A percentile compares a stretch with the other conserved stretches of the same genome.
Conservation (phyloP, 1,140 invertebrate genomes). For the Alviniconcha marisindica region DNA sequence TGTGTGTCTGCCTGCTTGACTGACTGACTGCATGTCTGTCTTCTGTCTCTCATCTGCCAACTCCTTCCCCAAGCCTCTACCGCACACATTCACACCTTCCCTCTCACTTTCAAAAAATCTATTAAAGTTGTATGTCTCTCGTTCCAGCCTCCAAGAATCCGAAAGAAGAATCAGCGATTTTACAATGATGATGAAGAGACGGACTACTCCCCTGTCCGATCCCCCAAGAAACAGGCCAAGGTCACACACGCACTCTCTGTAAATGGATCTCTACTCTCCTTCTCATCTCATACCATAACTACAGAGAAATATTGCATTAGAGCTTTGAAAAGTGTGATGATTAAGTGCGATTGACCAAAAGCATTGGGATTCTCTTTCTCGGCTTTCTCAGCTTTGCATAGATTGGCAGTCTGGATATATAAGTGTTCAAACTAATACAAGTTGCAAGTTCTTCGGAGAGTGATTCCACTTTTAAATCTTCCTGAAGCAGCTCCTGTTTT, state of each 20-base stretch:
- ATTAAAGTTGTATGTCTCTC: slow-evolving; percentile 28
- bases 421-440: no score
- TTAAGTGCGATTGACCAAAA: no score
- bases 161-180: slow-evolving; percentile 93
- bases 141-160: slow-evolving; percentile 86
- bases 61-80: not conserved
- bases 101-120: not conserved
- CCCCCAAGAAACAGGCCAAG: slow-evolving; percentile 61
- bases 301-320: no score
- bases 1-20: not conserved
- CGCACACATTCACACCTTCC: not conserved
- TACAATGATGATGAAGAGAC: slow-evolving; percentile 94
- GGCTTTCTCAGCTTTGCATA: no score
- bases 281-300: no score
- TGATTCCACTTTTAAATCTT: no score
- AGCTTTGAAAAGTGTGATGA: no score
- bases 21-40: not conserved
- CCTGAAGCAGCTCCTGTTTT: no score
- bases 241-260: slow-evolving; percentile 24
- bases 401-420: no score
- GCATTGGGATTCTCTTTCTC: no score
- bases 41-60: slow-evolving; percentile 28
- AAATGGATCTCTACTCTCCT: no score
- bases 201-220: slow-evolving; percentile 56
- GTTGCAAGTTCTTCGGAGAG: no score